phyloP scores from a whole-genome alignment of 2,888 invertebrate genomes.

The Parnassius apollo region DNA sequence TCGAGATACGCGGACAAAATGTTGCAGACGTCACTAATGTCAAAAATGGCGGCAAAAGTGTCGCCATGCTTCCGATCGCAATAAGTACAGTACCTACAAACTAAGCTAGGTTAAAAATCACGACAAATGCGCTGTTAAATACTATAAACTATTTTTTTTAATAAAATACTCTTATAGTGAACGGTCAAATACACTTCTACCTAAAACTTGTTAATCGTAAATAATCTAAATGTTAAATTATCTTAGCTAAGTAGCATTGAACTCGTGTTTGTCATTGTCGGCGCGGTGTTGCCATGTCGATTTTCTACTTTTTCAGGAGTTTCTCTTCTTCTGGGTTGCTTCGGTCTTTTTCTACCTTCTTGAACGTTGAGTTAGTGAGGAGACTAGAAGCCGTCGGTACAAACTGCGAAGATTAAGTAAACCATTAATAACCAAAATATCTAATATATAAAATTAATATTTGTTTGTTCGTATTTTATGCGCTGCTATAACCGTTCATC shows the following conservation, averaged over 20 bases:
- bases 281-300: constrained; percentile 37
- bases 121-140: constrained; percentile 26
- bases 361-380: constrained; percentile 56
- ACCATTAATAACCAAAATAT: not conserved
- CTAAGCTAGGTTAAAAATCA: constrained; percentile 25
- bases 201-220: constrained; percentile 4
- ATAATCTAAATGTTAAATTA: constrained; percentile 4
- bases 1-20: constrained; percentile 11
- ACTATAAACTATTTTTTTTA: constrained; percentile 12
- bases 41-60: constrained; percentile 23
- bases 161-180: constrained; percentile 12
- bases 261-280: constrained; percentile 22
- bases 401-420: constrained; percentile 39
- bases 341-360: constrained; percentile 38
- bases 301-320: constrained; percentile 60
- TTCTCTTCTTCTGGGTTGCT: constrained; percentile 60
- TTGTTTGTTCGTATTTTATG: no score
- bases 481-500: no score
- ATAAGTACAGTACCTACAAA: constrained; percentile 28
- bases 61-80: constrained; percentile 3
- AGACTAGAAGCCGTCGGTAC: constrained; percentile 56
- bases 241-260: constrained; percentile 8
- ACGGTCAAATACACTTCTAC: constrained; percentile 12
- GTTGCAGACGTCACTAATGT: constrained; percentile 10
- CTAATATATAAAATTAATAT: not conserved